Evolutionary conservation across 53 echinoderm and acorn worm genomes (phyloP).

Genomic region (Patiria pectinifera): DNA sequence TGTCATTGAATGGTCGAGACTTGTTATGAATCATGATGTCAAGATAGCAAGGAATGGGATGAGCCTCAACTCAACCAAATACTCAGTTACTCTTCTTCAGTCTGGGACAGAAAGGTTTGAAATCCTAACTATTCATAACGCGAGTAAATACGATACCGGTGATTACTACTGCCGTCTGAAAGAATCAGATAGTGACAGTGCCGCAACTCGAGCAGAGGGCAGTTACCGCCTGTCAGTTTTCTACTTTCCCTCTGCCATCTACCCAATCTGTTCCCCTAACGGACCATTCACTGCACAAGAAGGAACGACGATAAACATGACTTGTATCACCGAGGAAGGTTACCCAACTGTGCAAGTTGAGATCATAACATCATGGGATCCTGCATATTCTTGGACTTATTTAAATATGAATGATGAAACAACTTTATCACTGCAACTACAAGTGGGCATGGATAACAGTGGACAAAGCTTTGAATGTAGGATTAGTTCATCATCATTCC

Average conservation of each 20-base stretch:
- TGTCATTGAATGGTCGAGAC: slow-evolving; percentile 22
- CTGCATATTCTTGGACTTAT: not conserved
- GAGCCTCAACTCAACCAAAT: slow-evolving; percentile 14
- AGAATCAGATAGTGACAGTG: not conserved
- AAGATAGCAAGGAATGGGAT: slow-evolving; percentile 18
- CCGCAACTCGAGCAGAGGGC: not conserved
- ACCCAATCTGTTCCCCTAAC: slow-evolving; percentile 8
- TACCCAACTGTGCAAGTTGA: not conserved
- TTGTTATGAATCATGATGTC: too few species aligned
- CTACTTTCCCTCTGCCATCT: slow-evolving; percentile 8
- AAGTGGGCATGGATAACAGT: not conserved
- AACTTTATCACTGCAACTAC: not conserved
- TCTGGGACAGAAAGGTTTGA: not conserved
- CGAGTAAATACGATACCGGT: not conserved
- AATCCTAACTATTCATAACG: not conserved
- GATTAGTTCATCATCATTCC: not conserved
- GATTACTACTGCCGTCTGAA: not conserved
- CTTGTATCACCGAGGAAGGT: slow-evolving; percentile 15
- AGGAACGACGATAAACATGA: slow-evolving; percentile 24
- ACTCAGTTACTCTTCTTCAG: not conserved
- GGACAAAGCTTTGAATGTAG: slow-evolving; percentile 2
- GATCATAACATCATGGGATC: not conserved
- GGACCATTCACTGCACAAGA: slow-evolving; percentile 14
- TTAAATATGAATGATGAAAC: too few species aligned
- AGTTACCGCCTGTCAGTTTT: not conserved